These are phyloP conservation scores for Apoderus coryli DNA, from an alignment of 2,888 invertebrate genomes.

Conservation along the genomic window DNA sequence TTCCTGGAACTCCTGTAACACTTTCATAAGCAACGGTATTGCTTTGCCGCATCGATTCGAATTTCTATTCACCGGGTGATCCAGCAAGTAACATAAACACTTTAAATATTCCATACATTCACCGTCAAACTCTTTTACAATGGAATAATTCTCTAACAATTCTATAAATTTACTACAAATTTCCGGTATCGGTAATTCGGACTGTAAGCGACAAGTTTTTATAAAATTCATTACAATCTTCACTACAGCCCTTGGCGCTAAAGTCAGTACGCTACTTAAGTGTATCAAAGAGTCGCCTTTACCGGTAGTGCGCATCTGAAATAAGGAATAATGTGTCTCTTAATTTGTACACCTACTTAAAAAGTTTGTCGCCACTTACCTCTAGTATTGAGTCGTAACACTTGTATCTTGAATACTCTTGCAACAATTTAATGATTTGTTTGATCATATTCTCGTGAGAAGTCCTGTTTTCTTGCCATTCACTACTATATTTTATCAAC, in stretches of 20 bases:
- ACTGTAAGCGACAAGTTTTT: slow-evolving; percentile 22
- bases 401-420: slow-evolving; percentile 25
- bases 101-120: slow-evolving; percentile 25
- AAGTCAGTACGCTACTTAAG: slow-evolving; percentile 24
- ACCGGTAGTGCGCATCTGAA: slow-evolving; percentile 24
- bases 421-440: slow-evolving; percentile 26
- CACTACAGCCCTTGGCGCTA: slow-evolving; percentile 26
- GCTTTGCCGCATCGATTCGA: slow-evolving; percentile 21
- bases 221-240: slow-evolving; percentile 29
- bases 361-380: slow-evolving; percentile 18
- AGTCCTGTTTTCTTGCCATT: slow-evolving; percentile 23
- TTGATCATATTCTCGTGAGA: slow-evolving; percentile 24
- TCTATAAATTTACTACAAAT: slow-evolving; percentile 25
- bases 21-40: slow-evolving; percentile 22
- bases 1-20: slow-evolving; percentile 21
- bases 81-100: slow-evolving; percentile 26
- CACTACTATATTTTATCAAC: slow-evolving; percentile 26
- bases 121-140: slow-evolving; percentile 19
- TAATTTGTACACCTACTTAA: background rate
- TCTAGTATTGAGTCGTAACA: slow-evolving; percentile 23
- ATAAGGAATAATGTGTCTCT: too few species aligned
- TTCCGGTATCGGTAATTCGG: slow-evolving; percentile 27
- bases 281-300: slow-evolving; percentile 26
- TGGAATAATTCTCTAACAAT: slow-evolving; percentile 20
- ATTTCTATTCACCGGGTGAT: slow-evolving; percentile 24